Percentiles rank a stretch among this genome's conserved stretches.
These are phyloP conservation scores for Xyrichtys novacula DNA, from an alignment of 2,797 vertebrate species.

Conservation along the genomic window DNA sequence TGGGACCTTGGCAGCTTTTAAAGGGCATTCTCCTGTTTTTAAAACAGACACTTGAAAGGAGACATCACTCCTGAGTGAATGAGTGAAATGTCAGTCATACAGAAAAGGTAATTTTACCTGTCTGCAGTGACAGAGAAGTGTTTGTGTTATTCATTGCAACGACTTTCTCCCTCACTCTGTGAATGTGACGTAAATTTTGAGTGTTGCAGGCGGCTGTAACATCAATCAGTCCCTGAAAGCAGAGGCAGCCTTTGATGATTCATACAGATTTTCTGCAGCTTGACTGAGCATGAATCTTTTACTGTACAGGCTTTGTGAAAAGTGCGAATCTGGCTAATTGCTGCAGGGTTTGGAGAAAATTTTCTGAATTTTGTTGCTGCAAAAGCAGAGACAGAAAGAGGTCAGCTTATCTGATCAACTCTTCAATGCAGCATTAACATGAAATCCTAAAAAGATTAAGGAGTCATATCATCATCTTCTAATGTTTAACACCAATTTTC, in stretches of 20 bases:
- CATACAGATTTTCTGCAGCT: slow-evolving; percentile 29
- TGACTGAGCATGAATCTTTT: slow-evolving; percentile 45
- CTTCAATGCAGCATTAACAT: neutral
- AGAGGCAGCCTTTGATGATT: slow-evolving; percentile 25
- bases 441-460: slow-evolving; percentile 18
- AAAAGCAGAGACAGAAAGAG: neutral
- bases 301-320: slow-evolving; percentile 11
- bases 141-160: neutral
- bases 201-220: neutral
- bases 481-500: neutral
- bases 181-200: neutral
- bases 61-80: neutral
- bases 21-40: slow-evolving; percentile 17
- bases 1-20: neutral
- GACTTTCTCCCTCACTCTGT: neutral
- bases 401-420: slow-evolving; percentile 7
- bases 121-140: neutral
- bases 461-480: neutral
- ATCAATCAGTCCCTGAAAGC: neutral
- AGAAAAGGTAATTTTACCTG: neutral
- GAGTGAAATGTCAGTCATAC: neutral
- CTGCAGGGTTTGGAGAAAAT: neutral
- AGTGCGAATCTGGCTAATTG: slow-evolving; percentile 17
- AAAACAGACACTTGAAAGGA: neutral
- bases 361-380: neutral